These are phyloP conservation scores for Plagodis dolabraria DNA, from an alignment of 2,888 invertebrate species.

Conservation along the genomic window DNA sequence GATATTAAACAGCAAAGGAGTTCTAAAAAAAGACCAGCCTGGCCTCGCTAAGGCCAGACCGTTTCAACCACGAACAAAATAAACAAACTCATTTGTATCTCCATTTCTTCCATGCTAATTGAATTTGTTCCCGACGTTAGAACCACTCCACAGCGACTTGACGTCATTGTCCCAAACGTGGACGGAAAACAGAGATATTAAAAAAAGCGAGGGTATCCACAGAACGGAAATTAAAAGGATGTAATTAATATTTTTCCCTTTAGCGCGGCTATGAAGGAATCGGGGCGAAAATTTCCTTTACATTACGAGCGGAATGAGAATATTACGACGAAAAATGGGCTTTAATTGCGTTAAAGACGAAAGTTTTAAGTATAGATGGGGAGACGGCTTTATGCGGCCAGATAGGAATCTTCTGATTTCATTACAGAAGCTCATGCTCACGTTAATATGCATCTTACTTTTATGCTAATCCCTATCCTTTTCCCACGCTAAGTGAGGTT, in stretches of 20 bases:
- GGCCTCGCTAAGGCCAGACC: background rate
- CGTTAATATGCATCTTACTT: no score
- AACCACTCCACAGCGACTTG: conserved; percentile 34
- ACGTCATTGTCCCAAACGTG: conserved; percentile 35
- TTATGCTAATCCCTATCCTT: no score
- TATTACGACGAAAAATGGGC: conserved; percentile 30
- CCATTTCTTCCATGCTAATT: conserved; percentile 60
- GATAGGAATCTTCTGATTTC: no score
- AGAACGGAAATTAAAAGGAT: conserved; percentile 36
- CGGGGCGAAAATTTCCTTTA: conserved; percentile 27
- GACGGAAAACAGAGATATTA: conserved; percentile 29
- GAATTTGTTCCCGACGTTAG: conserved; percentile 51
- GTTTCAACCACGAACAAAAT: conserved; percentile 38
- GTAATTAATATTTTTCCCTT: conserved; percentile 35
- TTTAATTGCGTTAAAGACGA: conserved; percentile 33
- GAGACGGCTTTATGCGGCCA: no score
- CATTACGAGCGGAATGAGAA: conserved; percentile 27
- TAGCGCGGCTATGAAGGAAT: conserved; percentile 22
- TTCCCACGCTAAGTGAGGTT: no score
- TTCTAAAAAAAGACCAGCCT: background rate
- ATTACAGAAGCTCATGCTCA: no score
- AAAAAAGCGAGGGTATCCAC: conserved; percentile 15
- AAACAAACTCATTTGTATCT: conserved; percentile 52
- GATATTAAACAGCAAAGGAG: no score
- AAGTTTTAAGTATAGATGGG: conserved; percentile 24